Percentiles rank a stretch among this genome's conserved stretches.
Evolutionary conservation across 2,113 vertebrate species (phyloP).

Genomic region (Gnathonemus echidnorhynchus): DNA sequence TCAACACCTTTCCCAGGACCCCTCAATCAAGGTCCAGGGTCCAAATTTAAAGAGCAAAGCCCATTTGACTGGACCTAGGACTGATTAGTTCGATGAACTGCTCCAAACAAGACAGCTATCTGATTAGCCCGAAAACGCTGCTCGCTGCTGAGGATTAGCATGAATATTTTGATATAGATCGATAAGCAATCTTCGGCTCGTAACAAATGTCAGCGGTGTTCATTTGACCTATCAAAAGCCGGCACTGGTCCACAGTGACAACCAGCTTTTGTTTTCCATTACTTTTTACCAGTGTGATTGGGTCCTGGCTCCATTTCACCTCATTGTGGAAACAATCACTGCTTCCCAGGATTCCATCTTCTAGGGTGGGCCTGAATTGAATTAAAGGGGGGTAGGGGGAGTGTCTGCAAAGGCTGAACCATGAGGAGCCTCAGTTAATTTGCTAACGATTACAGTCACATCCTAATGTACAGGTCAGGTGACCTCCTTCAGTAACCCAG

Average conservation of each 20-base stretch:
- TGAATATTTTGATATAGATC: conserved; percentile 99
- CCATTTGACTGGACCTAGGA: conserved; percentile 98
- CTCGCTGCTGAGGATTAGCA: conserved; percentile 89
- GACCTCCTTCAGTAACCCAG: conserved; percentile 49
- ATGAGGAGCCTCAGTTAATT: conserved; percentile 65
- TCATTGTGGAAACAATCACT: conserved; percentile 87
- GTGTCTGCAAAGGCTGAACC: conserved; percentile 50
- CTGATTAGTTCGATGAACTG: conserved; percentile 99
- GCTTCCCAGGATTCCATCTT: conserved; percentile 85
- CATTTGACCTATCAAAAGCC: conserved; percentile 99
- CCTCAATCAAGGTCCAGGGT: conserved; percentile 99
- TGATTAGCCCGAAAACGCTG: conserved; percentile 99
- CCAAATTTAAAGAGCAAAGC: conserved; percentile 99
- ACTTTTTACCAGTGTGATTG: conserved; percentile 76
- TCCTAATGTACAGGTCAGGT: conserved; percentile 35
- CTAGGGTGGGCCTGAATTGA: conserved; percentile 66
- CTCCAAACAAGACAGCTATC: conserved; percentile 94
- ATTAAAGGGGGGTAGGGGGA: conserved; percentile 53
- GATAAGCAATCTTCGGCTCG: conserved; percentile 99
- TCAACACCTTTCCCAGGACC: conserved; percentile 99
- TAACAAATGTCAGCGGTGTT: conserved; percentile 99
- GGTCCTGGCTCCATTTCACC: conserved; percentile 62
- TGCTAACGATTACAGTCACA: conserved; percentile 48
- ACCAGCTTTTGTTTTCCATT: conserved; percentile 87
- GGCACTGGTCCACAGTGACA: conserved; percentile 81